Percentiles rank a stretch among this genome's conserved stretches.
These are phyloP conservation scores for Diadophis punctatus DNA, from an alignment of 2,113 vertebrate species.

Conservation along the genomic window DNA sequence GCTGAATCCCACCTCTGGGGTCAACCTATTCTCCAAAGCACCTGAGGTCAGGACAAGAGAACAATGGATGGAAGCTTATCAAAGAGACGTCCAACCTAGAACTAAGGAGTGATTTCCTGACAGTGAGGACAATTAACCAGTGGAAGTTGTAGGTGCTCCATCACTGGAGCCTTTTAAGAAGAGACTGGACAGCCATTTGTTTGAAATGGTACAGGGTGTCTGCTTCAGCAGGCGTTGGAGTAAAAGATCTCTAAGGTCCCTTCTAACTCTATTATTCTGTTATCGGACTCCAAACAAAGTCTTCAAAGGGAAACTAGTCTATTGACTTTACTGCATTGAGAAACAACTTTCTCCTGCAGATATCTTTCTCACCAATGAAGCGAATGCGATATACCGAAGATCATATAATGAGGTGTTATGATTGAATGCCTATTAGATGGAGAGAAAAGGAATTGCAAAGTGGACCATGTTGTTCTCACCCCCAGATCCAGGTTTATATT, in stretches of 20 bases:
- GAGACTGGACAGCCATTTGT: neutral
- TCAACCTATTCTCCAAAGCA: no score
- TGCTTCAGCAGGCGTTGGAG: neutral
- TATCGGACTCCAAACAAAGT: neutral
- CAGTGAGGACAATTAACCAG: neutral
- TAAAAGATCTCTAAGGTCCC: neutral
- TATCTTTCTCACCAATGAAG: neutral
- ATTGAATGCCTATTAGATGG: neutral
- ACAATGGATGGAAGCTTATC: no score
- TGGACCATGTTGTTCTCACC: neutral
- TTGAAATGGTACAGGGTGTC: neutral
- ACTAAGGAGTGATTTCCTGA: neutral
- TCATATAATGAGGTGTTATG: neutral
- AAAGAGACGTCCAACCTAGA: neutral
- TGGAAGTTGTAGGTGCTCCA: neutral
- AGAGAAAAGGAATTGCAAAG: neutral
- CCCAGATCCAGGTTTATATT: neutral
- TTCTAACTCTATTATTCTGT: no score
- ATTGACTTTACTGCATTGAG: neutral
- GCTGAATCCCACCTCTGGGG: no score
- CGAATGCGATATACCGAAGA: rapidly evolving
- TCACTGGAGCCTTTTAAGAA: neutral
- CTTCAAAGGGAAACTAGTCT: neutral
- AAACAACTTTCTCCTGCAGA: neutral
- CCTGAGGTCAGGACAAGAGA: no score